These are phyloP conservation scores for Micrastur ruficollis DNA, from an alignment of 2,797 vertebrate species.

Conservation along the genomic window DNA sequence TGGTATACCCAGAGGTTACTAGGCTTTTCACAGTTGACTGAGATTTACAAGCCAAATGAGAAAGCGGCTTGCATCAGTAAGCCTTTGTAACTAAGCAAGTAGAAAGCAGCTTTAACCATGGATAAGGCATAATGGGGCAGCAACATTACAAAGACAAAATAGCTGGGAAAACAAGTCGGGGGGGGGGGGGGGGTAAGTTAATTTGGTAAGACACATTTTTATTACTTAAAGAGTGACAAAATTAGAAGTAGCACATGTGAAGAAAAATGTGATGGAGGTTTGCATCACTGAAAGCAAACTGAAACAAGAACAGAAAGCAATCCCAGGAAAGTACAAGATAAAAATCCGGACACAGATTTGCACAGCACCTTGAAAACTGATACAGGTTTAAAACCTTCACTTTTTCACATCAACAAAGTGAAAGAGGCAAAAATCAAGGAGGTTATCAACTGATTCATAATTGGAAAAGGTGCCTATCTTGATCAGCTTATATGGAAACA, in stretches of 20 bases:
- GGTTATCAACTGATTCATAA: background rate
- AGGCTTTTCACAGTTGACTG: background rate
- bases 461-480: background rate
- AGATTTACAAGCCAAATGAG: background rate
- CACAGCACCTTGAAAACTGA: background rate
- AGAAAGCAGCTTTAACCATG: background rate
- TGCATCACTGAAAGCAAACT: background rate
- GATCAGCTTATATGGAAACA: background rate
- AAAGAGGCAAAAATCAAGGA: background rate
- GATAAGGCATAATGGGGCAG: background rate
- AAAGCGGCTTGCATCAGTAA: background rate
- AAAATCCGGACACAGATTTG: background rate
- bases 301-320: background rate
- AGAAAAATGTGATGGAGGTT: background rate
- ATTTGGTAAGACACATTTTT: background rate
- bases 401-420: background rate
- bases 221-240: background rate
- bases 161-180: background rate
- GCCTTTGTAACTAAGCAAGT: background rate
- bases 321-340: background rate
- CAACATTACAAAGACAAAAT: background rate
- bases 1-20: background rate
- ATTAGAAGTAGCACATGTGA: background rate
- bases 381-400: background rate
- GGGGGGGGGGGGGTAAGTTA: background rate